Evolutionary conservation across 2,797 vertebrate species (phyloP).

Genomic region (Poecilia picta): DNA sequence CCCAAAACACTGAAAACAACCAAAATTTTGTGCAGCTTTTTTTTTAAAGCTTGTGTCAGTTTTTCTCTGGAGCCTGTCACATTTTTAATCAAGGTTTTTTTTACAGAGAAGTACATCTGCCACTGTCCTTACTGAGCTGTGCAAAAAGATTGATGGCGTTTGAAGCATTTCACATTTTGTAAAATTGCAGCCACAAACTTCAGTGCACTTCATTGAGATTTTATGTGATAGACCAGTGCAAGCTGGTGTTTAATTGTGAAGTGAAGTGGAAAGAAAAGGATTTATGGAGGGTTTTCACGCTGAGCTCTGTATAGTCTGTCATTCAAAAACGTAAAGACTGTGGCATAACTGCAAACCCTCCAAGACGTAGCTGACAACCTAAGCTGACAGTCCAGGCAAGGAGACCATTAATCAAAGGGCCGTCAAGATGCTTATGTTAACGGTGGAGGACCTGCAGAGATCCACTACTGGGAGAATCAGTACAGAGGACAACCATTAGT

Average conservation of each 20-base stretch:
- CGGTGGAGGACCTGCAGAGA: background rate
- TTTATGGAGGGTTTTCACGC: background rate
- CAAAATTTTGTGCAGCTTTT: slow-evolving; percentile 14
- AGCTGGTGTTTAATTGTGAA: background rate
- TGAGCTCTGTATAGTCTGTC: background rate
- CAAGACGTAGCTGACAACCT: background rate
- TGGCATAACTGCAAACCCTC: background rate
- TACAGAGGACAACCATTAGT: background rate
- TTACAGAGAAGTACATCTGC: background rate
- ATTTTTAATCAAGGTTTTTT: background rate
- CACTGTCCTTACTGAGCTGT: background rate
- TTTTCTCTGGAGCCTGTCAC: background rate
- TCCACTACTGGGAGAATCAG: background rate
- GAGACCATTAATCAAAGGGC: background rate
- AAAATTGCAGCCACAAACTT: background rate
- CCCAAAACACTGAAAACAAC: slow-evolving; percentile 15
- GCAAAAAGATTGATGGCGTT: background rate
- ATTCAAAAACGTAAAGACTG: background rate
- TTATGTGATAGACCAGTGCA: background rate
- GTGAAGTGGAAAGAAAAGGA: slow-evolving; percentile 1
- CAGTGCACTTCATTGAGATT: background rate
- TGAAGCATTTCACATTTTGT: background rate
- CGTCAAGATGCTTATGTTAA: background rate
- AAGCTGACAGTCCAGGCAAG: background rate
- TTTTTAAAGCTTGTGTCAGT: background rate